These are phyloP conservation scores for Chondrosia reniformis DNA, from an alignment of 37 sponge, comb jelly and placozoan species.

Conservation along the genomic window DNA sequence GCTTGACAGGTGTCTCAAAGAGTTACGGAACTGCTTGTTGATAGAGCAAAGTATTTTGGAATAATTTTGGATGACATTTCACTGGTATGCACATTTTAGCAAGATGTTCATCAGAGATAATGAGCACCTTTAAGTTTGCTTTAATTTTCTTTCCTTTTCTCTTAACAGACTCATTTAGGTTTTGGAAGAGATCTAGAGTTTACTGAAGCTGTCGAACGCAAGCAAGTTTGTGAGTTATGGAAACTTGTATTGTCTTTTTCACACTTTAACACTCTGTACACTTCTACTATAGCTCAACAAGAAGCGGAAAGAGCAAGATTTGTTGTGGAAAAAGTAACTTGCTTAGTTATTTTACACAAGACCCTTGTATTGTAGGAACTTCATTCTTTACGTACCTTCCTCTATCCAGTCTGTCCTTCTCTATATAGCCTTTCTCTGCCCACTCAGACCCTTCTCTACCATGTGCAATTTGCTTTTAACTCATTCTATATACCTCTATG, in stretches of 20 bases:
- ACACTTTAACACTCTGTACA: background rate
- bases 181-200: slow-evolving; percentile 89
- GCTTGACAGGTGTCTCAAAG: slow-evolving; percentile 81
- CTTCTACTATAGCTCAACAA: slow-evolving; percentile 79
- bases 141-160: background rate
- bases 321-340: slow-evolving; percentile 91
- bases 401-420: too few species aligned
- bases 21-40: slow-evolving; percentile 75
- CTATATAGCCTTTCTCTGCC: background rate
- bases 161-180: slow-evolving; percentile 77
- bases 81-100: slow-evolving; percentile 70
- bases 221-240: slow-evolving; percentile 93
- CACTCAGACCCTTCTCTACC: too few species aligned
- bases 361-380: too few species aligned
- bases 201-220: slow-evolving; percentile 94
- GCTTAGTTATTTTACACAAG: slow-evolving; percentile 94
- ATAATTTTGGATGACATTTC: slow-evolving; percentile 92
- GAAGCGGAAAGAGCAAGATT: slow-evolving; percentile 96
- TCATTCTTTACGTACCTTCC: too few species aligned
- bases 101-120: too few species aligned
- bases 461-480: too few species aligned
- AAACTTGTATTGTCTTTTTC: too few species aligned
- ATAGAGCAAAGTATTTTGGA: slow-evolving; percentile 73
- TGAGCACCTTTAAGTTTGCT: background rate
- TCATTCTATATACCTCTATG: too few species aligned